Evolutionary conservation across 2,888 invertebrate species (phyloP).

Genomic region (Pocota personata): DNA sequence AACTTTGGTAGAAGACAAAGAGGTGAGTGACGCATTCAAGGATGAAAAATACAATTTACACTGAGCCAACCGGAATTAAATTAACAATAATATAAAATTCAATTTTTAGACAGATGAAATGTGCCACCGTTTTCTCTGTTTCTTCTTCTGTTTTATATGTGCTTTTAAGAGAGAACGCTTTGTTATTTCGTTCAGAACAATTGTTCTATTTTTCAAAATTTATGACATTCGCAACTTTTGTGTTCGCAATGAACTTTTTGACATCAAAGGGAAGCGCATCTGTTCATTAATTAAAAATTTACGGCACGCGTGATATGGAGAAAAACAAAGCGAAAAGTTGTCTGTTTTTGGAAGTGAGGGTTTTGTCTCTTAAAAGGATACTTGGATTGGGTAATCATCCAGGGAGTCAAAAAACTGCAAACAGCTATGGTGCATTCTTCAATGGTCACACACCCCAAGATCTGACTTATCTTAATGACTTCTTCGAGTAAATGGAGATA

Average conservation of each 20-base stretch:
- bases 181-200: slow-evolving; percentile 6
- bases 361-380: too few relatives aligned
- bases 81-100: not conserved
- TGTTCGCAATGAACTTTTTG: not conserved
- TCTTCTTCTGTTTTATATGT: not conserved
- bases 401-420: too few relatives aligned
- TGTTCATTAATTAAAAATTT: too few relatives aligned
- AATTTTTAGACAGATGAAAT: not conserved
- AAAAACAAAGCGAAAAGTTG: too few relatives aligned
- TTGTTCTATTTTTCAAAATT: not conserved
- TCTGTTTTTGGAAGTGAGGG: too few relatives aligned
- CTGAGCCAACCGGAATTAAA: not conserved
- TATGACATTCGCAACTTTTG: not conserved
- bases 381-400: too few relatives aligned
- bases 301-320: too few relatives aligned
- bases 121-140: slow-evolving; percentile 12
- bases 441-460: too few relatives aligned
- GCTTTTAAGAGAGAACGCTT: not conserved
- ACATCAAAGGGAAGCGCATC: not conserved
- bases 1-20: slow-evolving; percentile 90
- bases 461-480: too few relatives aligned
- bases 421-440: too few relatives aligned
- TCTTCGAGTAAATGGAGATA: too few relatives aligned
- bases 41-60: not conserved
- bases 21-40: slow-evolving; percentile 85